A percentile compares a stretch with the other conserved stretches of the same genome.
These are phyloP conservation scores for Piezodorus guildinii DNA, from an alignment of 1,140 invertebrate genomes.

Conservation along the genomic window DNA sequence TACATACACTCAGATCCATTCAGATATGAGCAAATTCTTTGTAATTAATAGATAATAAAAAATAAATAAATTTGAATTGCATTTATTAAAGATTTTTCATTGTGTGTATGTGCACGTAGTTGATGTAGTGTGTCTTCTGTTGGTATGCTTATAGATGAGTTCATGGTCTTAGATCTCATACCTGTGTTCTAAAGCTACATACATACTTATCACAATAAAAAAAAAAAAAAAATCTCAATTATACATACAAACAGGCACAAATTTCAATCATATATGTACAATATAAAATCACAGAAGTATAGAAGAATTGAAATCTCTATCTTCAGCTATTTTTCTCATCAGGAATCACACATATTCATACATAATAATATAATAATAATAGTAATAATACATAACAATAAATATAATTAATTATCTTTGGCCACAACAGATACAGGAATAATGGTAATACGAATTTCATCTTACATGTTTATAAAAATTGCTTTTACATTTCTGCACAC, in stretches of 20 bases:
- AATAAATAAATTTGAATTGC: too few species aligned
- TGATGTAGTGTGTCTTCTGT: background rate
- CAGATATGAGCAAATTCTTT: too few species aligned
- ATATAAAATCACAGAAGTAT: slow-evolving; percentile 4
- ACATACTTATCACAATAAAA: background rate
- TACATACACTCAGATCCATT: too few species aligned
- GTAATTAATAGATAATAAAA: too few species aligned
- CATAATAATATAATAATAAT: background rate
- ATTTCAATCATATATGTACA: background rate
- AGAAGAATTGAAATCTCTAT: background rate
- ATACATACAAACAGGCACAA: background rate
- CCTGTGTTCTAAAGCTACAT: background rate
- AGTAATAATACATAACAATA: slow-evolving; percentile 4
- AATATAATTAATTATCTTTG: slow-evolving; percentile 5
- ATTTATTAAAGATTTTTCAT: too few species aligned
- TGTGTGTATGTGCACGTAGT: background rate
- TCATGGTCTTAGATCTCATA: too few species aligned
- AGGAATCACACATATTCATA: background rate
- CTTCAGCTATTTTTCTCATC: background rate
- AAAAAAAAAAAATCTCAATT: background rate
- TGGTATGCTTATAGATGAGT: background rate
- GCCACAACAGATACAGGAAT: slow-evolving; percentile 3
- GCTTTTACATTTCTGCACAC: background rate
- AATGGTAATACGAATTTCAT: slow-evolving; percentile 1
- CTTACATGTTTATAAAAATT: background rate